These are phyloP conservation scores for Zophobas atratus DNA, from an alignment of 1,140 invertebrate genomes.

Conservation along the genomic window DNA sequence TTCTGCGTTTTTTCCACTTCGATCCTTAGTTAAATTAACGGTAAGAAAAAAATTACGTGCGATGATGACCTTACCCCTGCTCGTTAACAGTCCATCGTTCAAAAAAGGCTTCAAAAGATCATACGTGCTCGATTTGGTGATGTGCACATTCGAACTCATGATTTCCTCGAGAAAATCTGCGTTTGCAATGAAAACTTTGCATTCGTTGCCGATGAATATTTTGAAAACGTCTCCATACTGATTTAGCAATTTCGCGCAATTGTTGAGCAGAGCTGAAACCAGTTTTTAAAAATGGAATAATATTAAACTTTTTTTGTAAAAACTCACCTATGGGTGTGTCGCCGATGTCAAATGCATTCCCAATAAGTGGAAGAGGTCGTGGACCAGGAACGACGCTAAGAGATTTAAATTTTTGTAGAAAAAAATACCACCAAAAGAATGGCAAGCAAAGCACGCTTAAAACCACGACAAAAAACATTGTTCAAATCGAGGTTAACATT, in stretches of 20 bases:
- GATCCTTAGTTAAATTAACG: neutral
- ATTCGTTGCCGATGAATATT: neutral
- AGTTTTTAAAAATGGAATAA: too few species aligned
- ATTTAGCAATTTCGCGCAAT: neutral
- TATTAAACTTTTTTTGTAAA: too few species aligned
- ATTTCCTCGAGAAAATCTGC: constrained; percentile 4
- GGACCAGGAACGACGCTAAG: constrained; percentile 14
- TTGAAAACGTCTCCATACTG: constrained; percentile 23
- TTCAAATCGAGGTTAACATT: too few species aligned
- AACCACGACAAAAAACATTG: too few species aligned
- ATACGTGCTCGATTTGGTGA: constrained; percentile 31
- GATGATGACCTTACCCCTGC: constrained; percentile 2
- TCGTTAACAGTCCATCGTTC: constrained; percentile 19
- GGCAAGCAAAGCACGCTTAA: neutral
- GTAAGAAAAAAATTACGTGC: too few species aligned
- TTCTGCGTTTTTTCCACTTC: constrained; percentile 79
- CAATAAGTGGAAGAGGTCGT: constrained; percentile 27
- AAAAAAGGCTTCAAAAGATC: constrained; percentile 22
- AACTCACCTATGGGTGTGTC: constrained; percentile 14
- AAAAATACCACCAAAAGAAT: constrained; percentile 25
- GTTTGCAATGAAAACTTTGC: constrained; percentile 2
- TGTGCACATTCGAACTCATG: constrained; percentile 9
- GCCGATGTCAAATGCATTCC: constrained; percentile 21
- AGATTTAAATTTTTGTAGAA: constrained; percentile 2
- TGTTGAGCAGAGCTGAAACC: constrained; percentile 13